Conservation (phyloP, 30 jellyfish, hydroid and myxozoan genomes). For the Hydractinia echinata region DNA sequence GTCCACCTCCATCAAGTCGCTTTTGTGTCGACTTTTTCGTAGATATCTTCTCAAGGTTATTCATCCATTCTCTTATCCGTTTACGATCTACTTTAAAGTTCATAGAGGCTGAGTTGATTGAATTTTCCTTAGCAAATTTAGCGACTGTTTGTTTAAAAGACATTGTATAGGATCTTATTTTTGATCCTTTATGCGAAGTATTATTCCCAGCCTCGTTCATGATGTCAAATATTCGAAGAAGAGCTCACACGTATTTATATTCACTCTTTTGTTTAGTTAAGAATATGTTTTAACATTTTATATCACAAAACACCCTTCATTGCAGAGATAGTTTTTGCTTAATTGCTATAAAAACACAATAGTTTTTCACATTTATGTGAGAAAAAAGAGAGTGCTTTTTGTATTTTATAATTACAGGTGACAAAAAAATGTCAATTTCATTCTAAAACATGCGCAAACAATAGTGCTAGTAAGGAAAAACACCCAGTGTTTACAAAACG, state of each 20-base stretch:
- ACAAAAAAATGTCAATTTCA: slow-evolving; percentile 1
- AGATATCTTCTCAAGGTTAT: slow-evolving; percentile 7
- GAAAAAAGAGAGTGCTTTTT: too few relatives aligned
- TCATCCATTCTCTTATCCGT: slow-evolving; percentile 24
- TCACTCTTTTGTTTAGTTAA: slow-evolving; percentile 14
- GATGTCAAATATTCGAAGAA: slow-evolving; percentile 14
- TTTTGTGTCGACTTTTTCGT: slow-evolving; percentile 20
- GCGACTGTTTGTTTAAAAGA: slow-evolving; percentile 14
- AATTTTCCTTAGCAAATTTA: slow-evolving; percentile 11
- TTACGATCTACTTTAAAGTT: slow-evolving; percentile 23
- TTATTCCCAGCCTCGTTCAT: slow-evolving; percentile 14
- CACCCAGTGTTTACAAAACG: slow-evolving; percentile 3
- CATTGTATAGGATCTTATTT: slow-evolving; percentile 26
- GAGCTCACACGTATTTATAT: slow-evolving; percentile 6
- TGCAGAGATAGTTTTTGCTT: too few relatives aligned
- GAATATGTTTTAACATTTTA: too few relatives aligned
- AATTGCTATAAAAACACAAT: too few relatives aligned
- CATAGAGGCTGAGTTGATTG: slow-evolving; percentile 18
- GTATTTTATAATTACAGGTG: too few relatives aligned
- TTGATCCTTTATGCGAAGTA: slow-evolving; percentile 25
- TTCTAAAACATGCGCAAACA: slow-evolving; percentile 4
- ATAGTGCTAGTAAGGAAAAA: slow-evolving; percentile 8
- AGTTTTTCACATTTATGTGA: too few relatives aligned
- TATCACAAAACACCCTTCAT: too few relatives aligned
- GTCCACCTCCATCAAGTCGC: slow-evolving; percentile 27